Conservation (phyloP, 2,888 invertebrate species). For the Agrochola circellaris region DNA sequence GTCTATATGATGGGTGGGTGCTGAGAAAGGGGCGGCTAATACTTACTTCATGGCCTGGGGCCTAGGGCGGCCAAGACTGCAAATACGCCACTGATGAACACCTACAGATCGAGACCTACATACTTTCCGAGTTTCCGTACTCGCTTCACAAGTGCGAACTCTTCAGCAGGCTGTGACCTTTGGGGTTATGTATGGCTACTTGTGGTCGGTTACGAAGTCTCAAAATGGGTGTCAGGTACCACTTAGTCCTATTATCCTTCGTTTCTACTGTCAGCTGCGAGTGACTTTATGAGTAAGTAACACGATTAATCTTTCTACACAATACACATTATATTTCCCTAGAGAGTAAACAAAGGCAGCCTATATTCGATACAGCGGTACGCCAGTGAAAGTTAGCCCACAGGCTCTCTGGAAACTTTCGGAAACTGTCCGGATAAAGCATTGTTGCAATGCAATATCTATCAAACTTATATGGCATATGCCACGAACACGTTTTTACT, state of each 20-base stretch:
- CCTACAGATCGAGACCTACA: not conserved
- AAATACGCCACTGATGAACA: not conserved
- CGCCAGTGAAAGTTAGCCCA: constrained; percentile 33
- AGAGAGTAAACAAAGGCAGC: constrained; percentile 30
- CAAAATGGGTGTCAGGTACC: constrained; percentile 4
- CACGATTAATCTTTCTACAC: constrained; percentile 4
- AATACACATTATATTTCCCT: constrained; percentile 17
- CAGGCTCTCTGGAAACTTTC: constrained; percentile 18
- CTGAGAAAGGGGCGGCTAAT: too few relatives aligned
- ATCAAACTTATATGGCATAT: constrained; percentile 9
- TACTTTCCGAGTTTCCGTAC: not conserved
- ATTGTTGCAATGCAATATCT: constrained; percentile 7
- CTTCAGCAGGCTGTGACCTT: not conserved
- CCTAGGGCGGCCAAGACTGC: too few relatives aligned
- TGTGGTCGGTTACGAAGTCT: not conserved
- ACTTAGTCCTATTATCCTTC: not conserved
- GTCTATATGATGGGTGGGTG: too few relatives aligned
- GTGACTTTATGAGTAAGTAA: not conserved
- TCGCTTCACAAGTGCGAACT: not conserved
- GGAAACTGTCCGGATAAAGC: not conserved
- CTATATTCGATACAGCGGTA: constrained; percentile 14
- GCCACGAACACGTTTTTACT: constrained; percentile 9
- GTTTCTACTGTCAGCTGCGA: not conserved
- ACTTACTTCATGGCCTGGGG: too few relatives aligned
- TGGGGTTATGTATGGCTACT: not conserved